Conservation (phyloP, 2,888 invertebrate genomes). For the Synanthedon tipuliformis region DNA sequence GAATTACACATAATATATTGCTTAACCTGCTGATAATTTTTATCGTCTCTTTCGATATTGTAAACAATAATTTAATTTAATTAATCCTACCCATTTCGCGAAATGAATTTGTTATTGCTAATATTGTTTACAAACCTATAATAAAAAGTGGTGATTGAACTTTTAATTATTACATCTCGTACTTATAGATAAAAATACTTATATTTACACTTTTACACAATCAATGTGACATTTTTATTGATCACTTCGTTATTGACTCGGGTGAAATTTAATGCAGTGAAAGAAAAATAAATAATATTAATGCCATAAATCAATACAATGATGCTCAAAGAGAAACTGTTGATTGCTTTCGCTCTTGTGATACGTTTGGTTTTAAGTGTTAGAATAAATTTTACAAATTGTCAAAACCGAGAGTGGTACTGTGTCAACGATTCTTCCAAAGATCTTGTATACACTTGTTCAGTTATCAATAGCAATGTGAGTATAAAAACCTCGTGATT, state of each 20-base stretch:
- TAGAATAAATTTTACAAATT: slow-evolving; percentile 53
- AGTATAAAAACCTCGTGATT: slow-evolving; percentile 21
- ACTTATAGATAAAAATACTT: slow-evolving; percentile 27
- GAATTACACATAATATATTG: slow-evolving; percentile 3
- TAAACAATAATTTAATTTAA: neutral
- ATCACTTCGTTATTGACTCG: slow-evolving; percentile 18
- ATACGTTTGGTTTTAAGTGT: slow-evolving; percentile 22
- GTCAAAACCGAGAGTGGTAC: slow-evolving; percentile 51
- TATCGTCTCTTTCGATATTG: neutral
- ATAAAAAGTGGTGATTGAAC: slow-evolving; percentile 25
- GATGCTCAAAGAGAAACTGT: slow-evolving; percentile 9
- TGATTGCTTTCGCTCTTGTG: slow-evolving; percentile 8
- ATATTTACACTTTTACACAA: slow-evolving; percentile 16
- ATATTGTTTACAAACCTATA: slow-evolving; percentile 1
- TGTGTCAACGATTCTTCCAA: slow-evolving; percentile 43
- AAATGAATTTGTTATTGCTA: neutral
- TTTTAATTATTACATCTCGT: slow-evolving; percentile 14
- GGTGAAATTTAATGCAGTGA: slow-evolving; percentile 7
- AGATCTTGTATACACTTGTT: slow-evolving; percentile 48
- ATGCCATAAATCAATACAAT: slow-evolving; percentile 9
- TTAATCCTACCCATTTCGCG: neutral
- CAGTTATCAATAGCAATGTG: slow-evolving; percentile 32
- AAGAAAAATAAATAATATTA: neutral
- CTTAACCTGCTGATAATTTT: neutral
- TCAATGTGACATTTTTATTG: slow-evolving; percentile 33